Percentiles rank a stretch among this genome's conserved stretches.
These are phyloP conservation scores for Chloroceryle amazona DNA, from an alignment of 2,797 vertebrate genomes.

Conservation along the genomic window DNA sequence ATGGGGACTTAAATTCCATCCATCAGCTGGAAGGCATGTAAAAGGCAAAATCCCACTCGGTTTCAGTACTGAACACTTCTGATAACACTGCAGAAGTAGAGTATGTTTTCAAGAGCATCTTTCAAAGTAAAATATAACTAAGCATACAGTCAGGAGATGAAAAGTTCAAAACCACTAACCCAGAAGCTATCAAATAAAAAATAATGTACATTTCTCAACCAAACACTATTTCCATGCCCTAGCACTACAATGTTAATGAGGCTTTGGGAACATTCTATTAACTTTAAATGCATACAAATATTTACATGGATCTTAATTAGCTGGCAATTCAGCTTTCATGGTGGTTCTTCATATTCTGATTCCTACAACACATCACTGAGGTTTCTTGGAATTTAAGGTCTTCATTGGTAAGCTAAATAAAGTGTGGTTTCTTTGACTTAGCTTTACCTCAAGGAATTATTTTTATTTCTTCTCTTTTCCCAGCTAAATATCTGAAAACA, in stretches of 20 bases:
- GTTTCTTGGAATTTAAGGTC: neutral
- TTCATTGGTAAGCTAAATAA: neutral
- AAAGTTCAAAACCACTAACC: neutral
- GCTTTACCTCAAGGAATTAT: neutral
- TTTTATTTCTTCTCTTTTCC: neutral
- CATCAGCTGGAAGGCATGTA: neutral
- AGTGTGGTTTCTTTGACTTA: neutral
- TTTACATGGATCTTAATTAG: neutral
- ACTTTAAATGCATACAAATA: neutral
- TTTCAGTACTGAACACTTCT: neutral
- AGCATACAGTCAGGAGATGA: neutral
- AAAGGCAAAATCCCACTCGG: slow-evolving; percentile 3
- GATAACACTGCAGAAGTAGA: neutral
- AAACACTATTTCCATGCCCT: neutral
- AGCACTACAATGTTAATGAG: neutral
- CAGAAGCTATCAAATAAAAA: neutral
- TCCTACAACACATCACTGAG: neutral
- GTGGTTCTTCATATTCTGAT: neutral
- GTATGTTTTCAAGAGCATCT: neutral
- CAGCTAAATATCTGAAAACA: neutral
- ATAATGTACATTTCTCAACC: neutral
- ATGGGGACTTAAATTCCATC: neutral
- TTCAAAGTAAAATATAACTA: neutral
- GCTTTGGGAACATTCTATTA: neutral
- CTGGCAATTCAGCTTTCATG: neutral